These are phyloP conservation scores for Cataglyphis rosenhaueri DNA, from an alignment of 2,888 invertebrate genomes.

Conservation along the genomic window DNA sequence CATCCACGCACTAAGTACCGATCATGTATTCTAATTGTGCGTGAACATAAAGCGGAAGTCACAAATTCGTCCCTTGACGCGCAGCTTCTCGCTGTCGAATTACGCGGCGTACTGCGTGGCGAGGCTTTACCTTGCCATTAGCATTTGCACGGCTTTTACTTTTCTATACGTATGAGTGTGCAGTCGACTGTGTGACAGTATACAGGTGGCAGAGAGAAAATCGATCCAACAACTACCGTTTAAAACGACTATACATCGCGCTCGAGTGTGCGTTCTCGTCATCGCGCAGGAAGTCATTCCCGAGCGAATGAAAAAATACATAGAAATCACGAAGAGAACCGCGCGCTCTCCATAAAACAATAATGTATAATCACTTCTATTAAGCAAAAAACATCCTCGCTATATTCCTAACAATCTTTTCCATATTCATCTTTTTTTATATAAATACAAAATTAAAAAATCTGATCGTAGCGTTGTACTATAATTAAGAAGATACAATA, in stretches of 20 bases:
- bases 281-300: conserved; percentile 45
- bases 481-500: neutral
- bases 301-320: conserved; percentile 2
- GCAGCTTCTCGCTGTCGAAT: conserved; percentile 70
- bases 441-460: conserved; percentile 19
- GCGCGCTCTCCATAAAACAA: neutral
- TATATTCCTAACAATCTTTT: neutral
- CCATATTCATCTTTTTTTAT: neutral
- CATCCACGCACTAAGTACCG: neutral
- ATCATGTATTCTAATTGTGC: conserved; percentile 36
- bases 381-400: neutral
- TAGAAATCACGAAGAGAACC: neutral
- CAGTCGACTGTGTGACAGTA: conserved; percentile 75
- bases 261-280: conserved; percentile 47
- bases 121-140: conserved; percentile 80
- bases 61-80: conserved; percentile 25
- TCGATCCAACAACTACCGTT: conserved; percentile 78
- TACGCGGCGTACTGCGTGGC: conserved; percentile 77
- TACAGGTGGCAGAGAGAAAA: conserved; percentile 78
- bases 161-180: conserved; percentile 64
- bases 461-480: neutral
- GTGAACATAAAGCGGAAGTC: conserved; percentile 7
- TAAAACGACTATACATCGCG: conserved; percentile 57
- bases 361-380: neutral
- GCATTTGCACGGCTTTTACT: conserved; percentile 73